These are phyloP conservation scores for Sarotherodon lohbergeri DNA, from an alignment of 2,113 vertebrate genomes.

Conservation along the genomic window DNA sequence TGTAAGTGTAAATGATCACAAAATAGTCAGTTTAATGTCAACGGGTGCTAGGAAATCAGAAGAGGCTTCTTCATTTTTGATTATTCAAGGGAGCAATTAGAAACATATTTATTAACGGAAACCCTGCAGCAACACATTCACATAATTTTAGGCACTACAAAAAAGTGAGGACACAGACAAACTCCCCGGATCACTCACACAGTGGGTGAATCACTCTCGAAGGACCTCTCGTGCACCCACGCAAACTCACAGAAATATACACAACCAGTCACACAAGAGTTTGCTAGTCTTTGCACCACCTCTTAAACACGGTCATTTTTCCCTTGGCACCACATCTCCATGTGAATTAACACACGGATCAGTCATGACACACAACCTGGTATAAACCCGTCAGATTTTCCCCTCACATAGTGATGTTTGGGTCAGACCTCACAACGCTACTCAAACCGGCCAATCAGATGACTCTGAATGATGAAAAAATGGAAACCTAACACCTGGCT, in stretches of 20 bases:
- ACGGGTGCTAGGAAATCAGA: background rate
- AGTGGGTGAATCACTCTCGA: background rate
- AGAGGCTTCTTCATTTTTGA: background rate
- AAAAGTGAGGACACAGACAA: background rate
- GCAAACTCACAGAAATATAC: background rate
- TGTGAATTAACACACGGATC: conserved; percentile 55
- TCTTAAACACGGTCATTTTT: conserved; percentile 60
- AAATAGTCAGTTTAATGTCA: background rate
- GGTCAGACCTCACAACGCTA: conserved; percentile 27
- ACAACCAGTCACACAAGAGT: background rate
- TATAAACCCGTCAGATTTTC: conserved; percentile 45
- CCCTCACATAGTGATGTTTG: conserved; percentile 36
- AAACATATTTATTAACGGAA: background rate
- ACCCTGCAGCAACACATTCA: background rate
- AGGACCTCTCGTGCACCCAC: background rate
- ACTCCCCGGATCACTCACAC: background rate
- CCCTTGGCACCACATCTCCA: conserved; percentile 37
- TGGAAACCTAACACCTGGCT: conserved; percentile 4
- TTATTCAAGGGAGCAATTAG: background rate
- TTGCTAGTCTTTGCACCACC: conserved; percentile 42
- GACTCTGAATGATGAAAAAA: background rate
- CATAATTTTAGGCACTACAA: background rate
- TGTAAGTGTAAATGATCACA: background rate
- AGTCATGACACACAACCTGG: conserved; percentile 43
- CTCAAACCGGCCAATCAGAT: background rate